phyloP scores from a whole-genome alignment of 2,113 vertebrate species.

The Apodemus speciosus region DNA sequence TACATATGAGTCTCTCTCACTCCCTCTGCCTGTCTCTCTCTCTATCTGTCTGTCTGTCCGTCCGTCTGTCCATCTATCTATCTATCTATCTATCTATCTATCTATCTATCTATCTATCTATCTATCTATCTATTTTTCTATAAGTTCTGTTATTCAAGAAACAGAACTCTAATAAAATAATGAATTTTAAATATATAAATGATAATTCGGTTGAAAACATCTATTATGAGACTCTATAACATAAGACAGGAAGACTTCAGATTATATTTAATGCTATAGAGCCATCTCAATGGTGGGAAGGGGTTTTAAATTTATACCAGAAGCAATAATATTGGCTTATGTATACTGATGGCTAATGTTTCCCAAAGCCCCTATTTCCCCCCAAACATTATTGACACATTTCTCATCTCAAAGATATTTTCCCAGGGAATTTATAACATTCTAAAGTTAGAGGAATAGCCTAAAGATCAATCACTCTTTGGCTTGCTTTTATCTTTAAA shows the following conservation, averaged over 20 bases:
- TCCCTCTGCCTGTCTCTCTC: too few species aligned
- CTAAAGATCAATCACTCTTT: slow-evolving; percentile 13
- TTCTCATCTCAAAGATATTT: not conserved
- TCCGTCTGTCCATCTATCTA: too few species aligned
- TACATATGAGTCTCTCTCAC: too few species aligned
- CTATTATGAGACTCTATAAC: not conserved
- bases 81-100: too few species aligned
- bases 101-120: not conserved
- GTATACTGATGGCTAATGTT: not conserved
- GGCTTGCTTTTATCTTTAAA: slow-evolving; percentile 49
- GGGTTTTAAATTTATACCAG: slow-evolving; percentile 15
- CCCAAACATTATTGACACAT: not conserved
- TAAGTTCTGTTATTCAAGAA: not conserved
- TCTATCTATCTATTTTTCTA: not conserved
- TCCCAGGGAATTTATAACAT: not conserved
- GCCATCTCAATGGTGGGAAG: not conserved
- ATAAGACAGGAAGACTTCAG: not conserved
- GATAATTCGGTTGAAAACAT: not conserved
- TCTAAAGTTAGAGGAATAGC: slow-evolving; percentile 34
- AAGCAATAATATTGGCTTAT: slow-evolving; percentile 20
- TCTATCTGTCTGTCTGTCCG: too few species aligned
- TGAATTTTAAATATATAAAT: slow-evolving; percentile 1
- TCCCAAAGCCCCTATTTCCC: not conserved
- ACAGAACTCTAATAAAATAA: not conserved
- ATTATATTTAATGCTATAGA: not conserved